Evolutionary conservation across 2,888 invertebrate genomes (phyloP).

Genomic region (Mesorhabditis belari): DNA sequence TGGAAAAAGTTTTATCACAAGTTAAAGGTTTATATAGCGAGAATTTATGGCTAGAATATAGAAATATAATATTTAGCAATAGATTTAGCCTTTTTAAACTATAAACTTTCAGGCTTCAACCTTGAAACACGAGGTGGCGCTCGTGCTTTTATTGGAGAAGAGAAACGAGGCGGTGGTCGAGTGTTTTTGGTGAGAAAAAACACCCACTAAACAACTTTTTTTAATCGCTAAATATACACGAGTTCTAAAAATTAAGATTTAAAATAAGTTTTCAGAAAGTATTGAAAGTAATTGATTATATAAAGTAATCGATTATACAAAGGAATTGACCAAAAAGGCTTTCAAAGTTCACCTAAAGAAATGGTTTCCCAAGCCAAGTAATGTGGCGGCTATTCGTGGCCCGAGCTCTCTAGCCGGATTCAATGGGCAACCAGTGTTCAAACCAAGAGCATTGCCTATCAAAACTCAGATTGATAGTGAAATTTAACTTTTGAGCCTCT

Average conservation of each 20-base stretch:
- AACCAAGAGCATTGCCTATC: background rate
- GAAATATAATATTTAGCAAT: no score
- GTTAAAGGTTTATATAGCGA: no score
- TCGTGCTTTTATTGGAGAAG: no score
- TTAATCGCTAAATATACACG: no score
- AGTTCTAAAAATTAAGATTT: no score
- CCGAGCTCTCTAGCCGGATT: background rate
- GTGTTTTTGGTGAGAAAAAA: background rate
- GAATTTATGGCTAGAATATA: no score
- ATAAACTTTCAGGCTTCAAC: background rate
- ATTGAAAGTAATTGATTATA: background rate
- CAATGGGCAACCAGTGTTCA: background rate
- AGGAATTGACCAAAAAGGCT: background rate
- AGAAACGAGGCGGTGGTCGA: background rate
- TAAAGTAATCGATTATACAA: background rate
- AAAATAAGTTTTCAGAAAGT: no score
- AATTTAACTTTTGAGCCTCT: no score
- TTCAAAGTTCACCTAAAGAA: background rate
- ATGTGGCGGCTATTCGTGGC: background rate
- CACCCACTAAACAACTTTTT: no score
- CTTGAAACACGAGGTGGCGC: background rate
- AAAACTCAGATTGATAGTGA: no score
- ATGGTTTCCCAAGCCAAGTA: background rate
- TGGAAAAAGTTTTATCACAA: no score
- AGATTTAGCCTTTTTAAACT: no score